Base-by-base conservation (phyloP, 1,140 invertebrate species). In the Tribolium madens region DNA sequence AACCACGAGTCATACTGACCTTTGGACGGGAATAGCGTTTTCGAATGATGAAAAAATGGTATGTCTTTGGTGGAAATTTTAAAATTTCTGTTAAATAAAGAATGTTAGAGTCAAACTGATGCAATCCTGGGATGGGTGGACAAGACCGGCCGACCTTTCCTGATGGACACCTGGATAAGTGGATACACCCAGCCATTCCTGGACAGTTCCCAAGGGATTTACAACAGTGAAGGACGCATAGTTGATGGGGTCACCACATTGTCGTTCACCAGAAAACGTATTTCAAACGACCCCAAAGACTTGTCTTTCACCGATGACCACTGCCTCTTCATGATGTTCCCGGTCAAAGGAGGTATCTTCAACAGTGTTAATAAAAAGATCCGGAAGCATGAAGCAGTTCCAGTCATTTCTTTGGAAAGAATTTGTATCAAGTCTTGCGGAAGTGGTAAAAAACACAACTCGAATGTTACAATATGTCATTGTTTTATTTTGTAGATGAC, bases 21-120 rank as follows among this genome's bases (percentile, higher is more conserved):
- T 90, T 9, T 99, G 97, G 97, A 97, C 96, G 1, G 97, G 97
- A 1, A 95, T 98, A 78, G 97, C 93, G 9, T 97, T 98, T 86
- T 96, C 95, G 21, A 89, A 95, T 71, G 92, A 96, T 82, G 91
- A 92, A 75, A 92, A 91, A 84, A 97, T 97, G 96, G 93, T 94
- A 85, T 88, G 83, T 64, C 36, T 42, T 14, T 46, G n/a, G 0
- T 31, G 4, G 15, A 60, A 21, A 3, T 0, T 7, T 13, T 60
- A 14, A 2, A 6, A 26, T 21, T 57, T 57, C 0, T 21, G 0
- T 17, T 17, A 10, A 18, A 3, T 9, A 60, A 17, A 18, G n/a
- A 9, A 50, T 72, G 9, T 3, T 12, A 72, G 93, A 89, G 92
- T 4, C 91, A 94, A 87, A 93, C 93, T 0, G 94, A 96, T 83